A percentile compares a stretch with the other conserved stretches of the same genome.
These are phyloP conservation scores for Ascidia mentula DNA, from an alignment of 23 tunicate genomes.

Conservation along the genomic window DNA sequence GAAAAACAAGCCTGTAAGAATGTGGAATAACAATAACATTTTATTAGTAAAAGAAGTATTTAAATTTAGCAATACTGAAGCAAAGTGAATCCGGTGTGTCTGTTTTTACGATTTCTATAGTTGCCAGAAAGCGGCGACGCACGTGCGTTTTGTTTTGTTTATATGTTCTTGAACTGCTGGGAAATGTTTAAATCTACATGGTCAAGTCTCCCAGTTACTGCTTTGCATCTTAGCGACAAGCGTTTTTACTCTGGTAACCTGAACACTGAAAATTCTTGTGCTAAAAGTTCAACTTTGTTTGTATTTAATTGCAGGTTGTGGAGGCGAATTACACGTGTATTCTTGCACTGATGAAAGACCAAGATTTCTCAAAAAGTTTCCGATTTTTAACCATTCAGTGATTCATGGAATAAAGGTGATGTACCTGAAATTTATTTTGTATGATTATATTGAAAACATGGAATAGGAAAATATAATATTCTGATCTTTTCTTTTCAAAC, in stretches of 20 bases:
- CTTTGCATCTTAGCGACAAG: background rate
- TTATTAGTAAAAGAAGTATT: background rate
- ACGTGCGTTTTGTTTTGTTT: slow-evolving; percentile 1
- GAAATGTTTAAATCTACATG: background rate
- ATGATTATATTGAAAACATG: background rate
- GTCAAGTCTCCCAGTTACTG: background rate
- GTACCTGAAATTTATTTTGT: background rate
- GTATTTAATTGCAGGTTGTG: slow-evolving; percentile 11
- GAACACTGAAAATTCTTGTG: background rate
- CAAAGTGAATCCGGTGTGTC: background rate
- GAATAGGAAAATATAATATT: no score
- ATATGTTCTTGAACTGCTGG: background rate
- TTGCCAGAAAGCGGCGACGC: background rate
- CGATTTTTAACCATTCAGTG: slow-evolving; percentile 42
- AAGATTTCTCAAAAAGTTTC: background rate
- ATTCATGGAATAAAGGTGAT: slow-evolving; percentile 60
- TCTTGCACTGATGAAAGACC: background rate
- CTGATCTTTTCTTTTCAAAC: no score
- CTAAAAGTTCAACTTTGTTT: background rate
- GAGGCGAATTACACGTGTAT: slow-evolving; percentile 21
- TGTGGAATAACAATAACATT: no score
- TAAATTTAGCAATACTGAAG: background rate
- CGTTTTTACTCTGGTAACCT: background rate
- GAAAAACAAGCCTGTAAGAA: background rate
- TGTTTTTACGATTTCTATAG: background rate